phyloP scores from a whole-genome alignment of 1,140 invertebrate genomes.

The Drosophila quadrilineata region DNA sequence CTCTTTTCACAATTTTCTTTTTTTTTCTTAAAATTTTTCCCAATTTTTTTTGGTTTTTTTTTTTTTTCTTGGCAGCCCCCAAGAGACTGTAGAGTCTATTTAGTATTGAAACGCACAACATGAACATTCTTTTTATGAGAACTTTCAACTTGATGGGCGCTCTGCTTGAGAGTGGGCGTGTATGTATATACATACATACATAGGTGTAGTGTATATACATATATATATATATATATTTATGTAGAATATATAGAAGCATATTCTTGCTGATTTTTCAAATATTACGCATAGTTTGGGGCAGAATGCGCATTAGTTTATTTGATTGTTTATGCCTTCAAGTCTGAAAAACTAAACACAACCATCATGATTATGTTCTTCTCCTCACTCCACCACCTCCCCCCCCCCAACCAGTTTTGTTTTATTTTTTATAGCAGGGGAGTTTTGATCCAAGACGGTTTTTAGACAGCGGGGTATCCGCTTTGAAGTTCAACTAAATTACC shows the following conservation, averaged over 20 bases:
- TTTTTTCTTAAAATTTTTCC: slow-evolving; percentile 9
- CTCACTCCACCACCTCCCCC: too few species aligned
- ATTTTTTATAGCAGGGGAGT: too few species aligned
- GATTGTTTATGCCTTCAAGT: slow-evolving; percentile 50
- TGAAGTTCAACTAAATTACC: too few species aligned
- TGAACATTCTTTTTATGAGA: slow-evolving; percentile 58
- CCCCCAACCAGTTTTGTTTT: too few species aligned
- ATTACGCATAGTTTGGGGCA: slow-evolving; percentile 47
- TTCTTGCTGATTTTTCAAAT: slow-evolving; percentile 36
- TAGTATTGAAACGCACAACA: slow-evolving; percentile 14
- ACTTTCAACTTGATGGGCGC: slow-evolving; percentile 73
- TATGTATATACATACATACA: not conserved
- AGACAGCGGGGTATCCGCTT: too few species aligned
- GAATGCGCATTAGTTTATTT: slow-evolving; percentile 63
- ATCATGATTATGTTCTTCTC: slow-evolving; percentile 12
- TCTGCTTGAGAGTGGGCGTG: slow-evolving; percentile 26
- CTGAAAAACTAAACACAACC: slow-evolving; percentile 38
- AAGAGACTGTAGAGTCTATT: slow-evolving; percentile 1
- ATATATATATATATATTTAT: too few species aligned
- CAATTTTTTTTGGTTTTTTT: not conserved
- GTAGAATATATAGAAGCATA: too few species aligned
- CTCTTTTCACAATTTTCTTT: slow-evolving; percentile 27
- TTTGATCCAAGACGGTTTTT: too few species aligned
- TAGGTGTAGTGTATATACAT: too few species aligned
- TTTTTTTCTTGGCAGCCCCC: slow-evolving; percentile 27